Evolutionary conservation across 2,888 invertebrate genomes (phyloP).

Genomic region (Choreutis nemorana): DNA sequence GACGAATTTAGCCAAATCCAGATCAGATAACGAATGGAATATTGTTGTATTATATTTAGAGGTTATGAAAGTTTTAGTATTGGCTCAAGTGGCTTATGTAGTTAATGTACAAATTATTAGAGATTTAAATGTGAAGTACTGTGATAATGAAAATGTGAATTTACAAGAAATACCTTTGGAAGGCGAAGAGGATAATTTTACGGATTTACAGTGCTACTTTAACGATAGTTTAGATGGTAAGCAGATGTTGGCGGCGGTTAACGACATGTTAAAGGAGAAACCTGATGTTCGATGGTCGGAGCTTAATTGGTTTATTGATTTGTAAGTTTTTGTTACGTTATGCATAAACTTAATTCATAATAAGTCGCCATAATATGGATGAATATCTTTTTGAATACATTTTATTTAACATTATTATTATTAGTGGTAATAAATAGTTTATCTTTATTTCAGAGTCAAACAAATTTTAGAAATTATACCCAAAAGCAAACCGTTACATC

Average conservation of each 20-base stretch:
- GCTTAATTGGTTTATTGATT: constrained; percentile 72
- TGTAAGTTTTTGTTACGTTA: constrained; percentile 52
- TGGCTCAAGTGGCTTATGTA: constrained; percentile 45
- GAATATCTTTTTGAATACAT: too few relatives aligned
- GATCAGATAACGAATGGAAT: constrained; percentile 44
- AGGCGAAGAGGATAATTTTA: constrained; percentile 30
- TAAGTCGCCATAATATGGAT: too few relatives aligned
- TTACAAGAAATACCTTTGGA: constrained; percentile 44
- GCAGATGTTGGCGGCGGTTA: constrained; percentile 68
- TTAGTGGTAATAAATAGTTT: constrained; percentile 2
- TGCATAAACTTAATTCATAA: neutral
- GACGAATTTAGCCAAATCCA: constrained; percentile 37
- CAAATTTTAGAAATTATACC: constrained; percentile 40
- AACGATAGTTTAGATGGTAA: constrained; percentile 62
- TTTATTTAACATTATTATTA: too few relatives aligned
- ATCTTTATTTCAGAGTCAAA: constrained; percentile 38
- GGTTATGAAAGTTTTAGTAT: constrained; percentile 38
- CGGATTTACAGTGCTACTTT: constrained; percentile 69
- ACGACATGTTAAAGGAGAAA: constrained; percentile 64
- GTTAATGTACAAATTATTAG: constrained; percentile 57
- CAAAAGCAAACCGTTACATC: constrained; percentile 35
- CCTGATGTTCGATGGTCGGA: constrained; percentile 74
- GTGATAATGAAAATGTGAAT: constrained; percentile 44
- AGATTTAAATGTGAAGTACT: constrained; percentile 33
- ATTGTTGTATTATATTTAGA: constrained; percentile 39